These are phyloP conservation scores for Phymastichus coffea DNA, from an alignment of 1,140 invertebrate genomes.

Conservation along the genomic window DNA sequence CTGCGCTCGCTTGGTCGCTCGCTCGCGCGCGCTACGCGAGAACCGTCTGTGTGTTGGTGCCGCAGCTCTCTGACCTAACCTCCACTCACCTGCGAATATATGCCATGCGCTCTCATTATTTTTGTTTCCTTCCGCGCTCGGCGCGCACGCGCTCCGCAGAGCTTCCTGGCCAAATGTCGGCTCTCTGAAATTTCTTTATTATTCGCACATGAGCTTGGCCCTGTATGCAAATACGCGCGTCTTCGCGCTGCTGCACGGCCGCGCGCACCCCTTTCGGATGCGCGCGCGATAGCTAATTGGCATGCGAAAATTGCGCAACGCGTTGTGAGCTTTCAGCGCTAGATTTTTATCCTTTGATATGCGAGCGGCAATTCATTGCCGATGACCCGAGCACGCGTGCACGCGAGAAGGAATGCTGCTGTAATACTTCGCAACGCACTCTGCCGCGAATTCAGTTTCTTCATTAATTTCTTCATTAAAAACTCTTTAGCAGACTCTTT, in stretches of 20 bases:
- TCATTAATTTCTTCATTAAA: constrained; percentile 9
- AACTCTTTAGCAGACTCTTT: no score
- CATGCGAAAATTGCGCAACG: no score
- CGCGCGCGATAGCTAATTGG: no score
- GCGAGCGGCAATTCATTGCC: constrained; percentile 1
- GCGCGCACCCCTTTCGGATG: no score
- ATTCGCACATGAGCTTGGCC: no score
- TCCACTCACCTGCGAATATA: constrained; percentile 11
- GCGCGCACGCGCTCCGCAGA: not conserved
- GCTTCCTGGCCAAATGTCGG: constrained; percentile 24
- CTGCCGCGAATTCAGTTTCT: constrained; percentile 7
- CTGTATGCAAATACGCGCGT: no score
- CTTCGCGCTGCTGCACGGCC: no score
- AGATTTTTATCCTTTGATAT: not conserved
- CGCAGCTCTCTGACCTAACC: constrained; percentile 28
- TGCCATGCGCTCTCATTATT: constrained; percentile 3
- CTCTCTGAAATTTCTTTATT: constrained; percentile 10
- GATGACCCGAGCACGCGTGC: not conserved
- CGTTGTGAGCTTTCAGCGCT: not conserved
- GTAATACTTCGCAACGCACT: constrained; percentile 1
- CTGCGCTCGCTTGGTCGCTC: no score
- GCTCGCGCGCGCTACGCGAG: constrained; percentile 36
- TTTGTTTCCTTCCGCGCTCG: not conserved
- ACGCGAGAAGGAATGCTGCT: constrained; percentile 7
- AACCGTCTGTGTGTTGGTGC: constrained; percentile 24